Conservation (phyloP, 1,140 invertebrate species). For the Neodiprion lecontei region DNA sequence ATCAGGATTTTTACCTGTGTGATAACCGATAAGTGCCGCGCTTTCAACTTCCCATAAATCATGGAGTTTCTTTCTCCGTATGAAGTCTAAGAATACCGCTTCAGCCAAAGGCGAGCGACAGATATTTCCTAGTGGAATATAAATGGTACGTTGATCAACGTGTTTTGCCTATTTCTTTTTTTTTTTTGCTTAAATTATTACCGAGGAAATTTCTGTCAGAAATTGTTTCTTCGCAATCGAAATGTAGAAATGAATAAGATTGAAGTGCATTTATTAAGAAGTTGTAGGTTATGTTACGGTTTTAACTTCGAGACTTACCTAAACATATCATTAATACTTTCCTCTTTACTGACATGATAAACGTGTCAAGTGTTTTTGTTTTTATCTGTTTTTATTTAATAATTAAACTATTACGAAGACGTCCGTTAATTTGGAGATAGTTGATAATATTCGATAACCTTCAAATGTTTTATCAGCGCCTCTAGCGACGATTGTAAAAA, state of each 20-base stretch:
- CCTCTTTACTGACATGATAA: constrained; percentile 42
- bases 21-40: constrained; percentile 85
- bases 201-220: background rate
- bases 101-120: constrained; percentile 96
- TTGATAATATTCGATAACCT: no score
- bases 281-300: background rate
- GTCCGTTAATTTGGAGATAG: no score
- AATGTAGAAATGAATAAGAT: constrained; percentile 12
- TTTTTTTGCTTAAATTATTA: background rate
- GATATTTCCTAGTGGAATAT: constrained; percentile 76
- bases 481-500: no score
- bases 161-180: background rate
- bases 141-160: constrained; percentile 27
- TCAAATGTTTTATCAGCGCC: no score
- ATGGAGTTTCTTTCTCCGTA: constrained; percentile 67
- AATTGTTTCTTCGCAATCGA: background rate
- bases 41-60: constrained; percentile 86
- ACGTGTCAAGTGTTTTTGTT: no score
- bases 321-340: constrained; percentile 65
- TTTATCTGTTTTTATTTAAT: no score
- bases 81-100: constrained; percentile 81
- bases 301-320: constrained; percentile 47
- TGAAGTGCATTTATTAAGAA: background rate
- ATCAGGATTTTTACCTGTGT: constrained; percentile 84
- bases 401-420: no score